Conservation (phyloP, 2,797 vertebrate genomes). For the Coregonus sp. region DNA sequence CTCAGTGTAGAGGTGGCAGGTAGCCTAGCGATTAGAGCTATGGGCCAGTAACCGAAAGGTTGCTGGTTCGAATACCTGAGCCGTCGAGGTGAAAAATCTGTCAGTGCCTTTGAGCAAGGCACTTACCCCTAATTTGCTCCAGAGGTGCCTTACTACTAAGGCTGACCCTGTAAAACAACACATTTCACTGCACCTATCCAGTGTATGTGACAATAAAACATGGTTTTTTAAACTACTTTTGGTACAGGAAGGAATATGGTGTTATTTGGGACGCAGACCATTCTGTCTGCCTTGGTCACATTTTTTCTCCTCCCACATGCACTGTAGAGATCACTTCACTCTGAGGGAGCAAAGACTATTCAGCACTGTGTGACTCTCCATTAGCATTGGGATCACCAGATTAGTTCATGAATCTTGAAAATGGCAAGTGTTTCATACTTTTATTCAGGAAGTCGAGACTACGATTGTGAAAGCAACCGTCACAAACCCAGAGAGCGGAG, state of each 20-base stretch:
- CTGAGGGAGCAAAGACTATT: constrained; percentile 28
- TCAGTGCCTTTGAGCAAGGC: too few species aligned
- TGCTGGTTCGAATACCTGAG: too few species aligned
- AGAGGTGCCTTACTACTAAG: too few species aligned
- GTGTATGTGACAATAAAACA: too few species aligned
- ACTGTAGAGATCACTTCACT: background rate
- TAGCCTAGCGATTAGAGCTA: too few species aligned
- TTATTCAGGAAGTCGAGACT: constrained; percentile 50
- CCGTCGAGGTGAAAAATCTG: too few species aligned
- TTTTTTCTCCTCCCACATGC: constrained; percentile 10
- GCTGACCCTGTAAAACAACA: too few species aligned
- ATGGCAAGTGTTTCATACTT: background rate
- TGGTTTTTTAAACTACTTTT: too few species aligned
- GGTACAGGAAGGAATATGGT: background rate
- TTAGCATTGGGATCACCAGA: constrained; percentile 14
- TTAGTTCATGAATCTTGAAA: background rate
- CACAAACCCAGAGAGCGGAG: constrained; percentile 42
- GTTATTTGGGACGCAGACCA: background rate
- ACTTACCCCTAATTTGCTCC: too few species aligned
- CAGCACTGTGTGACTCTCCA: constrained; percentile 20
- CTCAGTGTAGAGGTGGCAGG: too few species aligned
- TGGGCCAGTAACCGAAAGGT: too few species aligned
- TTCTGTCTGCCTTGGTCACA: background rate
- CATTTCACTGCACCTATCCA: too few species aligned
- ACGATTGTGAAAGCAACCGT: constrained; percentile 45